phyloP scores from a whole-genome alignment of 2,797 vertebrate species.

The Schizopygopsis malacanthus region DNA sequence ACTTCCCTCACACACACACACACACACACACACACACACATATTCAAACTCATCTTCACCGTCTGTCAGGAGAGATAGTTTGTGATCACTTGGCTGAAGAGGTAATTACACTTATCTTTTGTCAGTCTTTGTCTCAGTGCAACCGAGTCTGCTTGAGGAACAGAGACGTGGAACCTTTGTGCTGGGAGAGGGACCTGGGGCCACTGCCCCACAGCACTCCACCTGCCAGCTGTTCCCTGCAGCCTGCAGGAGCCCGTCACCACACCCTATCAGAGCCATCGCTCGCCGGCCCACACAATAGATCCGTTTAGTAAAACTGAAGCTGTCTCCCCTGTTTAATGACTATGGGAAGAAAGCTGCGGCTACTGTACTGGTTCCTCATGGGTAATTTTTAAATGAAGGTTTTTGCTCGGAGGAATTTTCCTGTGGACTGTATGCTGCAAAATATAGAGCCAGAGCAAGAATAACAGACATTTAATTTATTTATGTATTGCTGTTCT shows the following conservation, averaged over 20 bases:
- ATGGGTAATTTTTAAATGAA: slow-evolving; percentile 42
- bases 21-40: slow-evolving; percentile 65
- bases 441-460: background rate
- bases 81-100: slow-evolving; percentile 85
- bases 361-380: slow-evolving; percentile 49
- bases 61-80: slow-evolving; percentile 80
- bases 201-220: slow-evolving; percentile 74
- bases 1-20: slow-evolving; percentile 48
- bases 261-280: slow-evolving; percentile 29
- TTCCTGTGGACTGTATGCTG: background rate
- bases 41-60: slow-evolving; percentile 82
- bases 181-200: slow-evolving; percentile 77
- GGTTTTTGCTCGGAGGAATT: background rate
- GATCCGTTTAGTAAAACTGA: slow-evolving; percentile 55
- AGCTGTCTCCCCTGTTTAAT: slow-evolving; percentile 21
- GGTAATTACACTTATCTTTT: slow-evolving; percentile 89
- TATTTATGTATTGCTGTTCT: background rate
- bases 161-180: slow-evolving; percentile 78
- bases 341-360: slow-evolving; percentile 39
- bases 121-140: slow-evolving; percentile 85
- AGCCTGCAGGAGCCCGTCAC: slow-evolving; percentile 63
- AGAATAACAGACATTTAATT: background rate
- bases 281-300: slow-evolving; percentile 46
- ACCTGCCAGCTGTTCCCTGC: slow-evolving; percentile 85
- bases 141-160: slow-evolving; percentile 81